phyloP scores from a whole-genome alignment of 2,888 invertebrate genomes.

The Ptychoptera contaminata region DNA sequence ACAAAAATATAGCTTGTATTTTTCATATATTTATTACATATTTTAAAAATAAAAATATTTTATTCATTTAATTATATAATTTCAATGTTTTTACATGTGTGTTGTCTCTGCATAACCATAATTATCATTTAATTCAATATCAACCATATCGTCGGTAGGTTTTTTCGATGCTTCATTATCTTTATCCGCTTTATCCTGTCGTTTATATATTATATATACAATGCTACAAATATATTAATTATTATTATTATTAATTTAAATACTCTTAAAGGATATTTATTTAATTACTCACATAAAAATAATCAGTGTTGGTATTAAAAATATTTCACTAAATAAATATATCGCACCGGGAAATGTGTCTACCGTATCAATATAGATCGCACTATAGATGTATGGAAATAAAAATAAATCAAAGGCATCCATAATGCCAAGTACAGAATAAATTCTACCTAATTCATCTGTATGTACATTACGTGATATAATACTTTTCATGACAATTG shows the following conservation, averaged over 20 bases:
- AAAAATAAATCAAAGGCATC: conserved; percentile 27
- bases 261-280: too few relatives aligned
- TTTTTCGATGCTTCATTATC: background rate
- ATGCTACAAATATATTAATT: background rate
- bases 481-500: conserved; percentile 28
- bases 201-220: background rate
- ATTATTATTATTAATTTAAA: background rate
- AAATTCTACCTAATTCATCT: conserved; percentile 22
- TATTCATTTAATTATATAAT: too few relatives aligned
- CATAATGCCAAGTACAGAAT: conserved; percentile 25
- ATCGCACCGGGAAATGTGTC: conserved; percentile 28
- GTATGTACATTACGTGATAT: conserved; percentile 26
- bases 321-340: conserved; percentile 26
- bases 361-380: conserved; percentile 22
- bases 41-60: background rate
- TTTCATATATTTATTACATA: background rate
- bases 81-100: background rate
- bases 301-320: conserved; percentile 25
- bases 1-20: background rate
- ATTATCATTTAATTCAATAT: background rate
- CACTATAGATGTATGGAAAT: conserved; percentile 26
- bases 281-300: conserved; percentile 29
- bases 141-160: background rate
- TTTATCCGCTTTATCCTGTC: background rate
- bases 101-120: background rate